Evolutionary conservation across 2,113 vertebrate species (phyloP).

Genomic region (Calcarius ornatus): DNA sequence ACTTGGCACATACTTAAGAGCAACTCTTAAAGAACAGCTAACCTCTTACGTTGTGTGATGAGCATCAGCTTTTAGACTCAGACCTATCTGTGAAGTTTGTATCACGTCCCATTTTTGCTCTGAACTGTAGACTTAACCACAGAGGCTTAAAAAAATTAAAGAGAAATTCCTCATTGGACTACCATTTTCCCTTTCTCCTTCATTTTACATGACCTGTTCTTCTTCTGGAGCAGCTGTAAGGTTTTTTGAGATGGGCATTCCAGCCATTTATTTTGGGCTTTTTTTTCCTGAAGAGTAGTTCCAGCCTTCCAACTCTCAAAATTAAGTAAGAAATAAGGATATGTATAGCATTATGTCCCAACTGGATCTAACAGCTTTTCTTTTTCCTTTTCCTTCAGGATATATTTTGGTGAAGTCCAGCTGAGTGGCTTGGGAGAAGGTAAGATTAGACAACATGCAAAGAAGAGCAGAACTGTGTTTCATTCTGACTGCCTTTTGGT

Average conservation of each 20-base stretch:
- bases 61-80: background rate
- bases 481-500: background rate
- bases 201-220: background rate
- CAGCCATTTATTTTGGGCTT: background rate
- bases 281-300: background rate
- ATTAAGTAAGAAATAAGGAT: background rate
- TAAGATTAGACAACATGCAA: conserved; percentile 54
- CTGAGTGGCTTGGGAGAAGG: conserved; percentile 96
- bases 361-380: background rate
- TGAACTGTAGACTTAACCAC: background rate
- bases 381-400: conserved; percentile 74
- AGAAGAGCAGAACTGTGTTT: background rate
- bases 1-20: background rate
- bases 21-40: background rate
- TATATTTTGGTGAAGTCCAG: conserved; percentile 99
- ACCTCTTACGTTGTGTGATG: background rate
- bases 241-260: background rate
- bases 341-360: background rate
- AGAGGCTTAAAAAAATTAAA: background rate
- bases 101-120: background rate
- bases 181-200: background rate
- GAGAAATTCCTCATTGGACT: background rate
- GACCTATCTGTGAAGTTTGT: background rate
- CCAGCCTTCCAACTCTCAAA: background rate
- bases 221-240: background rate